Base-by-base conservation (phyloP, 1,140 invertebrate species). In the Cryptotermes secundus region DNA sequence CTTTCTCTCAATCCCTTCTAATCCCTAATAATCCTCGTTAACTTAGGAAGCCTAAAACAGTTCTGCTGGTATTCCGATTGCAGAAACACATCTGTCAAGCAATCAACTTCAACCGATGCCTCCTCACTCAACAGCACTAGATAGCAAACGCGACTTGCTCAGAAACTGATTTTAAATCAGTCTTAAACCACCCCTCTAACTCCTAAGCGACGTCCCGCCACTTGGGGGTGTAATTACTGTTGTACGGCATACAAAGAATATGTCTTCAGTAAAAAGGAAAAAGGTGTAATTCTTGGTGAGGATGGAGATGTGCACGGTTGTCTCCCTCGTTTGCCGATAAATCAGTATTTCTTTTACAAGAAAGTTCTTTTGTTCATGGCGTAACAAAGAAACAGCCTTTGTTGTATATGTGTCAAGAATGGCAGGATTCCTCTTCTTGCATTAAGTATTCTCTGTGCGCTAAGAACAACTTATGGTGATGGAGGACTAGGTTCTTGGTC, bases 371-470 rank as follows among this genome's bases (percentile, higher is more conserved):
- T 31, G 59, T 72, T 72, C 59, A 7, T 72, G 59, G 26, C n/a
- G n/a, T 14, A 72, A 72, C 59, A 72, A 72, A 72, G 59, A 72
- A 72, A 72, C 26, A 72, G 1, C 26, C 59, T 72, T 72, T 72
- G 59, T 72, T 72, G 59, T 72, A 72, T 72, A n/a, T 72, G 59
- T 72, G 59, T 26, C 59, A 72, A 72, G 59, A 72, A 72, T 72
- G n/a, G 59, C 59, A 72, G 26, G n/a, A 72, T 72, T 31, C 59
- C 59, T 72, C 59, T 26, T 10, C n/a, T 10, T 72, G 14, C 26
- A 72, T 72, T 31, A 72, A n/a, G 0, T 72, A 72, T 72, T 72
- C 59, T 31, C 59, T n/a, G 9, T 26, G 59, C 59, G 59, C 45
- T 49, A 72, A n/a, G 59, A 14, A 22, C 6, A 49, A 49, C 19